These are phyloP conservation scores for Helogale parvula DNA, from an alignment of 2,113 vertebrate species.

Conservation along the genomic window DNA sequence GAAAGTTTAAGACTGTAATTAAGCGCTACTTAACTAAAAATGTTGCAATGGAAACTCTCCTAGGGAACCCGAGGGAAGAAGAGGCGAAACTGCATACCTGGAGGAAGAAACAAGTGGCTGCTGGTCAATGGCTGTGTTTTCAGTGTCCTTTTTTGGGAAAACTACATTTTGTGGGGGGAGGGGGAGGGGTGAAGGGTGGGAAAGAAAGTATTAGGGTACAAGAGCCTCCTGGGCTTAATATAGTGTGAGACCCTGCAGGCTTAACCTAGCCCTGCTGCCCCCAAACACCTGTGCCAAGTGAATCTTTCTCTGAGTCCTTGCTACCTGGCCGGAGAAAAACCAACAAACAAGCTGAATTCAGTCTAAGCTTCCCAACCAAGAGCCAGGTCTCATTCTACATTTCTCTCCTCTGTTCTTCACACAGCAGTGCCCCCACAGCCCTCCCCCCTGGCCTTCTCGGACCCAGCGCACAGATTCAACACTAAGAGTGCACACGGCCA, in stretches of 20 bases:
- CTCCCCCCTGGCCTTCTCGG: not conserved
- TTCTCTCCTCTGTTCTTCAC: not conserved
- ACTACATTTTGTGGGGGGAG: not conserved
- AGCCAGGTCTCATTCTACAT: not conserved
- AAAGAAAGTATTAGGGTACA: not conserved
- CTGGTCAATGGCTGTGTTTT: not conserved
- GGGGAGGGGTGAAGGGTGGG: fast-evolving
- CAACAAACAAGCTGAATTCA: not conserved
- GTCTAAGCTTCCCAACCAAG: not conserved
- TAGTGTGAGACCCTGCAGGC: not conserved
- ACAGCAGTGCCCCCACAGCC: fast-evolving
- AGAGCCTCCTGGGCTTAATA: not conserved
- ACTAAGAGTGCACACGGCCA: not conserved
- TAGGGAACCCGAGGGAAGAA: constrained; percentile 34
- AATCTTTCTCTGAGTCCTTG: not conserved
- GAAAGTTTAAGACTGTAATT: constrained; percentile 80
- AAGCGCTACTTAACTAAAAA: constrained; percentile 69
- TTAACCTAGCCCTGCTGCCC: not conserved
- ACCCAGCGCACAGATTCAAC: not conserved
- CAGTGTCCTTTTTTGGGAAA: constrained; percentile 41
- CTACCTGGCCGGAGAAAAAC: not conserved
- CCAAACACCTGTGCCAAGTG: not conserved
- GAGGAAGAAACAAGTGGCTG: not conserved
- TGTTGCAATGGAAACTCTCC: constrained; percentile 65
- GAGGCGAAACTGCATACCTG: not conserved